A percentile compares a stretch with the other conserved stretches of the same genome.
phyloP scores from a whole-genome alignment of 2,797 vertebrate genomes.

The Sebastes baramenuke region DNA sequence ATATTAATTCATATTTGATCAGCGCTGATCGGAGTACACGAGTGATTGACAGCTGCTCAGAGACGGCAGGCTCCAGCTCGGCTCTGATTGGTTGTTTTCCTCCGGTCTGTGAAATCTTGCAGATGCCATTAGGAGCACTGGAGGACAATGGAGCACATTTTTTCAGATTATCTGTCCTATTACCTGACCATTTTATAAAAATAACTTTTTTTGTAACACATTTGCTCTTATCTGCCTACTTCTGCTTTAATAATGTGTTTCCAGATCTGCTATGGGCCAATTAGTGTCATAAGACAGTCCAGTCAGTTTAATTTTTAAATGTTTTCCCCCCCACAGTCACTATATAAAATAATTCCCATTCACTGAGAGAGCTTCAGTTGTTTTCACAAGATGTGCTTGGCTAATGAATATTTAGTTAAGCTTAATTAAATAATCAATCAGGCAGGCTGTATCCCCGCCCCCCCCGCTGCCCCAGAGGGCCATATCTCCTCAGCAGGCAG shows the following conservation, averaged over 20 bases:
- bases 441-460: slow-evolving; percentile 56
- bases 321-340: slow-evolving; percentile 8
- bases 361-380: slow-evolving; percentile 27
- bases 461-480: slow-evolving; percentile 30
- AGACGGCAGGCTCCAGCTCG: no score
- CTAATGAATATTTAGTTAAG: slow-evolving; percentile 72
- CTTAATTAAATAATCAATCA: slow-evolving; percentile 77
- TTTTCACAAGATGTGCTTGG: slow-evolving; percentile 47
- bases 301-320: slow-evolving; percentile 4
- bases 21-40: no score
- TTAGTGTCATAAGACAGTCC: slow-evolving; percentile 24
- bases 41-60: no score
- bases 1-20: no score
- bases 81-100: no score
- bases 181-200: no score
- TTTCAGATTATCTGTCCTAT: no score
- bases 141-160: no score
- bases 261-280: slow-evolving; percentile 8
- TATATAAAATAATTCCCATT: slow-evolving; percentile 41
- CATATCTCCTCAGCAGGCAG: slow-evolving; percentile 15
- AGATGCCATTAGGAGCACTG: no score
- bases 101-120: no score
- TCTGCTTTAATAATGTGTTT: slow-evolving; percentile 4
- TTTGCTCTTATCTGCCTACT: no score
- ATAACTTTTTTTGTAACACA: no score